These are phyloP conservation scores for Nowickia ferox DNA, from an alignment of 2,888 invertebrate genomes.

Conservation along the genomic window DNA sequence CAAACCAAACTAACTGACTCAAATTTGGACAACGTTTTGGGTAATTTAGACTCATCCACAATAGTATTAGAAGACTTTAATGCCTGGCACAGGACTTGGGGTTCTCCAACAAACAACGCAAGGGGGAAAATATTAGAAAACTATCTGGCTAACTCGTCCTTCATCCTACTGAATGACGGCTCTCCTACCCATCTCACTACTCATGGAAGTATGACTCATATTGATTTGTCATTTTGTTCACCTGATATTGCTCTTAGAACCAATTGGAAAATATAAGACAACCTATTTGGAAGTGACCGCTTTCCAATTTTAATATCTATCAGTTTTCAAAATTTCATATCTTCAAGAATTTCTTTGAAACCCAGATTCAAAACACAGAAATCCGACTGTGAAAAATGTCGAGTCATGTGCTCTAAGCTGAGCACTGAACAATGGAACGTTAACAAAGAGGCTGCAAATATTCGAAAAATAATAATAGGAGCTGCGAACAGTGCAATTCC, in stretches of 20 bases:
- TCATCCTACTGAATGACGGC: background rate
- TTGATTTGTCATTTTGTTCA: background rate
- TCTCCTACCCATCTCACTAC: background rate
- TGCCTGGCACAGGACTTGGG: too few relatives aligned
- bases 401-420: background rate
- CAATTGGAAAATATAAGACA: background rate
- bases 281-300: background rate
- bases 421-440: background rate
- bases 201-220: background rate
- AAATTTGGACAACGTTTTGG: background rate
- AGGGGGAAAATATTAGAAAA: background rate
- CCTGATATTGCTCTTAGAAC: background rate
- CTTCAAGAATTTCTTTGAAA: background rate
- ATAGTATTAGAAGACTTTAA: too few relatives aligned
- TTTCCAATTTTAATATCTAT: background rate
- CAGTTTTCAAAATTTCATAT: background rate
- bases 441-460: conserved; percentile 15
- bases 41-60: background rate
- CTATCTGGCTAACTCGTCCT: background rate
- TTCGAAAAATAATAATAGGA: conserved; percentile 11
- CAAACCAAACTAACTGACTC: background rate
- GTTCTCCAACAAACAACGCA: background rate
- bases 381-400: background rate
- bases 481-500: conserved; percentile 6
- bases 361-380: background rate